A percentile compares a stretch with the other conserved stretches of the same genome.
Conservation (phyloP, 1,140 invertebrate genomes). For the Contarinia nasturtii region DNA sequence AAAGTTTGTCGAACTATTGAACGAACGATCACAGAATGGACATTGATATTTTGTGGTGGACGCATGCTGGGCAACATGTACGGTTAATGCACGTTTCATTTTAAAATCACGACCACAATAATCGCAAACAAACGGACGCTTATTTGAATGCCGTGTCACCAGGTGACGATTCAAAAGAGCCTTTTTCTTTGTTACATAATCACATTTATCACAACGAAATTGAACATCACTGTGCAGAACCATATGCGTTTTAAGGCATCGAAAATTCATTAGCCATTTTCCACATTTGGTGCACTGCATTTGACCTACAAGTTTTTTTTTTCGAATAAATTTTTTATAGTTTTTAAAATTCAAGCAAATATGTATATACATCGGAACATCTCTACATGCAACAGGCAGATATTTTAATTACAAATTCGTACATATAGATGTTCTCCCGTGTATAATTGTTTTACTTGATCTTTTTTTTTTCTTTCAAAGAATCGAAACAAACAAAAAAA, state of each 20-base stretch:
- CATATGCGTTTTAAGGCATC: constrained; percentile 3
- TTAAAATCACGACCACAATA: constrained; percentile 1
- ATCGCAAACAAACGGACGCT: background rate
- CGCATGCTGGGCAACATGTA: constrained; percentile 1
- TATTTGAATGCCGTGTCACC: constrained; percentile 1
- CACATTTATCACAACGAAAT: background rate
- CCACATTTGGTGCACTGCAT: constrained; percentile 1
- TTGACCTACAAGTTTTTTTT: too few relatives aligned
- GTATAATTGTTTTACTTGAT: too few relatives aligned
- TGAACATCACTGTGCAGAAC: background rate
- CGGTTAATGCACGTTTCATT: constrained; percentile 3
- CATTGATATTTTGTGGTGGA: background rate
- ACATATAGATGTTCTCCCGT: too few relatives aligned
- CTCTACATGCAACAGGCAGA: too few relatives aligned
- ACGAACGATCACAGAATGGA: background rate
- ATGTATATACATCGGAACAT: too few relatives aligned
- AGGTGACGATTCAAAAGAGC: constrained; percentile 1
- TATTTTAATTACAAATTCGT: too few relatives aligned
- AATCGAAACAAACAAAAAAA: too few relatives aligned
- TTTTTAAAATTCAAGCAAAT: too few relatives aligned
- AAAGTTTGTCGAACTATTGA: constrained; percentile 3
- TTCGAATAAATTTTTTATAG: too few relatives aligned
- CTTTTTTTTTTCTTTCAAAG: too few relatives aligned
- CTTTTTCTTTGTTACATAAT: constrained; percentile 3
- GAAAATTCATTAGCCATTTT: constrained; percentile 1